Evolutionary conservation across 2,113 vertebrate species (phyloP).

Genomic region (Pelmatolapia mariae): DNA sequence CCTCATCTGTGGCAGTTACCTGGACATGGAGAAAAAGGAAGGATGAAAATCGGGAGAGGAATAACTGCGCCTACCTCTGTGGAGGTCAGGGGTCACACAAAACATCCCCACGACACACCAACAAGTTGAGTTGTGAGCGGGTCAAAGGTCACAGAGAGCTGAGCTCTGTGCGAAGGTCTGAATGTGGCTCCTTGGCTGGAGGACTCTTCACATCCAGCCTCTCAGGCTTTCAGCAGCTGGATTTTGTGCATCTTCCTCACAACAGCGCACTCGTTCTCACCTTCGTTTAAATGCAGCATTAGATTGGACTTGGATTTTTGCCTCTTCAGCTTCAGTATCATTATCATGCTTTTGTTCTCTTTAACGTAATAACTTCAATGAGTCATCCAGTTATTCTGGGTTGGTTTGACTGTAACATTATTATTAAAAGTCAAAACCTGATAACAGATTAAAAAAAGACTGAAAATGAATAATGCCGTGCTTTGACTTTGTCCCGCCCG

Average conservation of each 20-base stretch:
- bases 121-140: neutral
- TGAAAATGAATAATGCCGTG: neutral
- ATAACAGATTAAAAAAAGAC: neutral
- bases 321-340: neutral
- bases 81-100: neutral
- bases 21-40: constrained; percentile 14
- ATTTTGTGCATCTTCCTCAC: neutral
- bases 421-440: neutral
- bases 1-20: constrained; percentile 85
- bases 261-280: neutral
- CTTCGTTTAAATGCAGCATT: neutral
- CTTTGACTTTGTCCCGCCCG: neutral
- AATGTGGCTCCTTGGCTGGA: neutral
- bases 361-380: neutral
- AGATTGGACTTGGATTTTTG: neutral
- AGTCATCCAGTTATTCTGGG: neutral
- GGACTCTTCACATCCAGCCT: neutral
- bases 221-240: neutral
- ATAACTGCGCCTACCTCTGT: neutral
- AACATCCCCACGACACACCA: neutral
- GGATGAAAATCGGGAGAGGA: neutral
- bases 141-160: neutral
- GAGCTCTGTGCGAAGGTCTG: neutral
- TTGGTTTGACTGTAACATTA: neutral
- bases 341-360: neutral